A percentile compares a stretch with the other conserved stretches of the same genome.
phyloP scores from a whole-genome alignment of 2,888 invertebrate species.

The Apocheima hispidaria region DNA sequence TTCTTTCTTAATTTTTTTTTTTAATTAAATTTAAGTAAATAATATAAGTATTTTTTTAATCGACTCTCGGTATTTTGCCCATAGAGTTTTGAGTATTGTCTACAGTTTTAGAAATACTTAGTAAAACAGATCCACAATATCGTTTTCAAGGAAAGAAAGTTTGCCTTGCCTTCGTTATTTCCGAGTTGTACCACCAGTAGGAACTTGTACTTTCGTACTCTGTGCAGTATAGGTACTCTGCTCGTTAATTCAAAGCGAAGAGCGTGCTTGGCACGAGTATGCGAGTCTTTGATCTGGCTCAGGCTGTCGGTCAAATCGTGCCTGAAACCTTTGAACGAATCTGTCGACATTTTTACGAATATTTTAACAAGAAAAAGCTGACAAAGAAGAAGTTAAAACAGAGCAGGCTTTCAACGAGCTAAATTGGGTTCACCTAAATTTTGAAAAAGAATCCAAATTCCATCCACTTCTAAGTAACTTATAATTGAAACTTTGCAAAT shows the following conservation, averaged over 20 bases:
- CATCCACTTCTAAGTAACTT: no score
- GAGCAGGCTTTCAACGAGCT: not conserved
- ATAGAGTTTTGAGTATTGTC: no score
- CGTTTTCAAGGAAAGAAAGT: not conserved
- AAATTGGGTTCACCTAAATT: no score
- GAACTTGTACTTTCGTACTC: not conserved
- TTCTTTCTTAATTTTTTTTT: no score
- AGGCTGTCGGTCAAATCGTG: slow-evolving; percentile 19
- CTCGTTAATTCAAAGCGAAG: slow-evolving; percentile 13
- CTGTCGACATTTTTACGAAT: slow-evolving; percentile 6
- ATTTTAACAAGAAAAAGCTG: slow-evolving; percentile 4
- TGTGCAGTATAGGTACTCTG: not conserved
- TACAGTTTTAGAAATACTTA: no score
- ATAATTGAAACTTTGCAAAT: no score
- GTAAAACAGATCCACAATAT: no score
- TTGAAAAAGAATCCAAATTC: no score
- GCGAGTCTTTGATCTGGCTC: slow-evolving; percentile 1
- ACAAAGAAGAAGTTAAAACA: not conserved
- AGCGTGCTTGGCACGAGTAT: not conserved
- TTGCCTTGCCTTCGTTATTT: not conserved
- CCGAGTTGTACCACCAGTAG: not conserved
- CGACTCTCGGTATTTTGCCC: no score
- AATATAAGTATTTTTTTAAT: no score
- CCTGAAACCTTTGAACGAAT: slow-evolving; percentile 9
- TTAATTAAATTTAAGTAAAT: no score